Percentiles rank a stretch among this genome's conserved stretches.
Conservation (phyloP, 2,113 vertebrate genomes). For the Jaculus jaculus region DNA sequence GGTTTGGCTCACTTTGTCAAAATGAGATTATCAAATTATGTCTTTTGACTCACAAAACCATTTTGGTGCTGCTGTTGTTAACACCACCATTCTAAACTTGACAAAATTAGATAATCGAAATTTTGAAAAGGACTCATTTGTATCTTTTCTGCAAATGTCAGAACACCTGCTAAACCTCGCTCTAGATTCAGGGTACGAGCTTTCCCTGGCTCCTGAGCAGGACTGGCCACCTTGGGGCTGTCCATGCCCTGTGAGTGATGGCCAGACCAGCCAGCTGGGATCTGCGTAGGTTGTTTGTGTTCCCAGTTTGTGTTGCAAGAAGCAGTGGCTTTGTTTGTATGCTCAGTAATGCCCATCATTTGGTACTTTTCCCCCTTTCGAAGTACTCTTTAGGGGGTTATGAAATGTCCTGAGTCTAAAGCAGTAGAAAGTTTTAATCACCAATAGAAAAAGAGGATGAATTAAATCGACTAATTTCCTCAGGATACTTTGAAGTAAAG, state of each 20-base stretch:
- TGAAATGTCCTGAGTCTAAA: conserved; percentile 38
- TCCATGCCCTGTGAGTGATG: fast-evolving
- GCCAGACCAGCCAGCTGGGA: background rate
- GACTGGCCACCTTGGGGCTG: background rate
- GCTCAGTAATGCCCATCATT: background rate
- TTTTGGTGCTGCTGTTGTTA: background rate
- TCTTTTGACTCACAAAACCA: background rate
- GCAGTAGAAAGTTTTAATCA: background rate
- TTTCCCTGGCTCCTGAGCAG: background rate
- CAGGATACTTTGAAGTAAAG: conserved; percentile 4
- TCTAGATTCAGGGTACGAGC: background rate
- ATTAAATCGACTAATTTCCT: conserved; percentile 63
- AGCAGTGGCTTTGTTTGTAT: background rate
- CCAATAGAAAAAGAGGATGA: conserved; percentile 1
- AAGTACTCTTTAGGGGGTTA: conserved; percentile 12
- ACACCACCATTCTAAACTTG: background rate
- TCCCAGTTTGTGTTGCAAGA: background rate
- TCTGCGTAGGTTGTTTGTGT: background rate
- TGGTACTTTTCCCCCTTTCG: background rate
- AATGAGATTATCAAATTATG: background rate
- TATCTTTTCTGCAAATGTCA: background rate
- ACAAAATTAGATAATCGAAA: too few species aligned
- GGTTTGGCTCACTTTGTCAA: background rate
- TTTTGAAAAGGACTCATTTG: background rate
- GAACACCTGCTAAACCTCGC: background rate